Conservation (phyloP, 2,888 invertebrate genomes). For the Ophion ventricosus region DNA sequence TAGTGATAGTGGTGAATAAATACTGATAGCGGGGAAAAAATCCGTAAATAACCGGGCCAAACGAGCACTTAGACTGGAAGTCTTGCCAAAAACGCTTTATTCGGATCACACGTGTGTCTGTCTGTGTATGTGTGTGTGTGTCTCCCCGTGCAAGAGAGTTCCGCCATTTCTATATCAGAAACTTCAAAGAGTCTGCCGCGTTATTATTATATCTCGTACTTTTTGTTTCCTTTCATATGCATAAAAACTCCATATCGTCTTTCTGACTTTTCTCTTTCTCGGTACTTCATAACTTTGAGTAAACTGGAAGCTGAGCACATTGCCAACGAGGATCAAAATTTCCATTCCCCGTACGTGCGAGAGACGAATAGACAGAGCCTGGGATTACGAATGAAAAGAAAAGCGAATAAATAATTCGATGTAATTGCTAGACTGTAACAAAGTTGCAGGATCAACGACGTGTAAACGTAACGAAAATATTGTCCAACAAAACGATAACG, state of each 20-base stretch:
- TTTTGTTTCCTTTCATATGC: not conserved
- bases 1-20: constrained; percentile 32
- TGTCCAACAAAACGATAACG: too few relatives aligned
- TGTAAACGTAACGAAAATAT: too few relatives aligned
- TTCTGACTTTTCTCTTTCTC: not conserved
- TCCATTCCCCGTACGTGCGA: not conserved
- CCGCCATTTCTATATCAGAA: not conserved
- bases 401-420: too few relatives aligned
- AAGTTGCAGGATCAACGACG: too few relatives aligned
- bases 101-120: constrained; percentile 43
- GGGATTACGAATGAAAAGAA: too few relatives aligned
- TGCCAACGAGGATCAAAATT: not conserved
- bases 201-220: constrained; percentile 15
- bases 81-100: constrained; percentile 64
- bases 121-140: too few relatives aligned
- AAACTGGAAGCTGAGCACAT: not conserved
- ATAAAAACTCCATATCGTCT: not conserved
- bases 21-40: constrained; percentile 29
- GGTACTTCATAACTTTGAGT: not conserved
- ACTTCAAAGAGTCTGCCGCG: constrained; percentile 38
- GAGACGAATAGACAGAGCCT: not conserved
- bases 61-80: constrained; percentile 59
- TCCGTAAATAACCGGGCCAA: constrained; percentile 55
- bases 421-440: too few relatives aligned
- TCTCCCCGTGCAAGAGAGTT: not conserved